These are phyloP conservation scores for Pygoscelis antarcticus DNA, from an alignment of 2,113 vertebrate species.

Conservation along the genomic window DNA sequence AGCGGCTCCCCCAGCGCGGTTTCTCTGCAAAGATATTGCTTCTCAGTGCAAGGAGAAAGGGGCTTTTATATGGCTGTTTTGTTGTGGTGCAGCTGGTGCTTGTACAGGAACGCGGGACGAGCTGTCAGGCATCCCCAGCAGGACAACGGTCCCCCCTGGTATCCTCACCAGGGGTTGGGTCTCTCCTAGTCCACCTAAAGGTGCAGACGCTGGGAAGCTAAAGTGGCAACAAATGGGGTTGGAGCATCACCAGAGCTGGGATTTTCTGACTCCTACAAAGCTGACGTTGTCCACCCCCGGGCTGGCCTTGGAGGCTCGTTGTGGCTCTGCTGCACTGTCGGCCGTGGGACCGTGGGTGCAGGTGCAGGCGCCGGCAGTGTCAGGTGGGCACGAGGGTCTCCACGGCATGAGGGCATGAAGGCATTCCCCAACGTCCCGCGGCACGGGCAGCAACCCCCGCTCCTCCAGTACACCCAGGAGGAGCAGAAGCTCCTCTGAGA, in stretches of 20 bases:
- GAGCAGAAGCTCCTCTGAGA: background rate
- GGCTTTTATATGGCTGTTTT: background rate
- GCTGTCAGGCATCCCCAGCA: background rate
- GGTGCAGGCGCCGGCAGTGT: background rate
- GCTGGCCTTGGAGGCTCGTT: background rate
- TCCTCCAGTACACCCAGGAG: background rate
- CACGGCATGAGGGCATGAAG: accelerated
- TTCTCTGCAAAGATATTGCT: background rate
- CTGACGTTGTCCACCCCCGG: accelerated
- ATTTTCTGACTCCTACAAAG: background rate
- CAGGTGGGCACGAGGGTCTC: background rate
- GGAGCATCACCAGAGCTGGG: background rate
- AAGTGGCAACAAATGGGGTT: background rate
- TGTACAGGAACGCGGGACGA: accelerated
- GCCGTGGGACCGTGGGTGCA: accelerated
- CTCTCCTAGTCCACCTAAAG: background rate
- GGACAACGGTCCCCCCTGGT: background rate
- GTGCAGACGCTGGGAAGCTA: background rate
- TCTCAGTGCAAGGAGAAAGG: background rate
- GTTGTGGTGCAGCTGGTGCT: background rate
- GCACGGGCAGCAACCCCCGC: accelerated
- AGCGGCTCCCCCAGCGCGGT: background rate
- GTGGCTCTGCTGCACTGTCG: background rate
- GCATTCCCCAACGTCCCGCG: accelerated
- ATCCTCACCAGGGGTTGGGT: background rate